phyloP scores from a whole-genome alignment of 1,140 invertebrate species.

The Pseudobourletiella spinata region DNA sequence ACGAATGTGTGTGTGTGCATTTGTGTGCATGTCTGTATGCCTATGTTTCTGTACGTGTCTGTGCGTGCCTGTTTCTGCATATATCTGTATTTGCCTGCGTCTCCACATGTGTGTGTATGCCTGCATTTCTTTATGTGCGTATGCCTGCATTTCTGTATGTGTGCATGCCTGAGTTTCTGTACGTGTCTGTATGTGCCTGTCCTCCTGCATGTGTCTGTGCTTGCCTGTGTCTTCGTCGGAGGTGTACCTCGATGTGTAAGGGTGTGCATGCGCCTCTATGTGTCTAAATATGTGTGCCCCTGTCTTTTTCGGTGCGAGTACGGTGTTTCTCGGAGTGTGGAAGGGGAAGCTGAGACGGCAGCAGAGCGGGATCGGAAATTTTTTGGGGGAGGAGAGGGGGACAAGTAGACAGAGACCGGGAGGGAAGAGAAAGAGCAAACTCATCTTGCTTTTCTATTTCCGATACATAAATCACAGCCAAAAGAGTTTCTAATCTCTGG shows the following conservation, averaged over 20 bases:
- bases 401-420: conserved; percentile 1
- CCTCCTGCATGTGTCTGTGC: not conserved
- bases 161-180: not conserved
- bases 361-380: not conserved
- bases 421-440: conserved; percentile 7
- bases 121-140: not conserved
- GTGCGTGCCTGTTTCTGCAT: not conserved
- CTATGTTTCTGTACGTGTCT: not conserved
- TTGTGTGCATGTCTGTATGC: no score
- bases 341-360: not conserved
- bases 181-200: not conserved
- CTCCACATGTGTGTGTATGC: not conserved
- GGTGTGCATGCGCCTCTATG: no score
- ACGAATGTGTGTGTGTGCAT: no score
- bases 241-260: no score
- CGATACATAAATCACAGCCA: conserved; percentile 28
- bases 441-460: conserved; percentile 28
- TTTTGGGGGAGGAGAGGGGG: not conserved
- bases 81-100: not conserved
- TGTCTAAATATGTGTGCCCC: no score
- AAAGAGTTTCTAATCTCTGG: conserved; percentile 19
- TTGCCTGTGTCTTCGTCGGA: no score
- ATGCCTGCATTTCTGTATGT: not conserved
- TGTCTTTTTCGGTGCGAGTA: no score
- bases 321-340: no score